Conservation (phyloP, 2,888 invertebrate genomes). For the Parnassius apollo region DNA sequence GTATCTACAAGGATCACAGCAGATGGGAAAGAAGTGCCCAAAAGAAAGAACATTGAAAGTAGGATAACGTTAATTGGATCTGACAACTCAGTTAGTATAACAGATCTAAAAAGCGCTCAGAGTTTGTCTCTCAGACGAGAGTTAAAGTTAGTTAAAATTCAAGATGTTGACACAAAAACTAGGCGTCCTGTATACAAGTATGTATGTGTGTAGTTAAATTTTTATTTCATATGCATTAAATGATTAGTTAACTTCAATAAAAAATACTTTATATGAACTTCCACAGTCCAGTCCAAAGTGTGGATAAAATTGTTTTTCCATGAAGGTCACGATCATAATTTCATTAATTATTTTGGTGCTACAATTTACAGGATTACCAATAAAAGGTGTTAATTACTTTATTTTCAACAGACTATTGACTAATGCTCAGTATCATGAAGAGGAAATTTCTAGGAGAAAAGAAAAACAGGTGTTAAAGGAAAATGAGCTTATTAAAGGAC, state of each 20-base stretch:
- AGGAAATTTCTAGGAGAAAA: constrained; percentile 80
- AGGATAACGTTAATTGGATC: constrained; percentile 84
- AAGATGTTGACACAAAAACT: constrained; percentile 85
- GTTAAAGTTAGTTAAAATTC: constrained; percentile 85
- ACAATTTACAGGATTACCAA: background rate
- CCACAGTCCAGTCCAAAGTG: no score
- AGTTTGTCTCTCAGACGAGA: constrained; percentile 85
- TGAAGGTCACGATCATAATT: no score
- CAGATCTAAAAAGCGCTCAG: constrained; percentile 85
- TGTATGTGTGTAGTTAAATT: constrained; percentile 31
- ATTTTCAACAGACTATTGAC: constrained; percentile 80
- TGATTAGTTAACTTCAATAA: no score
- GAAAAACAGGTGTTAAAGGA: constrained; percentile 67
- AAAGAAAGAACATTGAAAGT: constrained; percentile 56
- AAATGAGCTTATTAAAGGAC: constrained; percentile 74
- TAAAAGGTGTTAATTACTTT: background rate
- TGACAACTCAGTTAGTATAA: constrained; percentile 80
- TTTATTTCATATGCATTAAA: background rate
- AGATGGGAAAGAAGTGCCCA: constrained; percentile 71
- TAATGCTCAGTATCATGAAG: constrained; percentile 82
- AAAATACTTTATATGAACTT: no score
- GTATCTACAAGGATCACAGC: constrained; percentile 56
- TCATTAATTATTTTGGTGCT: background rate
- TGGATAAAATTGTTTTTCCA: no score
- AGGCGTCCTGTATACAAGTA: constrained; percentile 85